Evolutionary conservation across 2,888 invertebrate species (phyloP).

Genomic region (Dorcus hopei): DNA sequence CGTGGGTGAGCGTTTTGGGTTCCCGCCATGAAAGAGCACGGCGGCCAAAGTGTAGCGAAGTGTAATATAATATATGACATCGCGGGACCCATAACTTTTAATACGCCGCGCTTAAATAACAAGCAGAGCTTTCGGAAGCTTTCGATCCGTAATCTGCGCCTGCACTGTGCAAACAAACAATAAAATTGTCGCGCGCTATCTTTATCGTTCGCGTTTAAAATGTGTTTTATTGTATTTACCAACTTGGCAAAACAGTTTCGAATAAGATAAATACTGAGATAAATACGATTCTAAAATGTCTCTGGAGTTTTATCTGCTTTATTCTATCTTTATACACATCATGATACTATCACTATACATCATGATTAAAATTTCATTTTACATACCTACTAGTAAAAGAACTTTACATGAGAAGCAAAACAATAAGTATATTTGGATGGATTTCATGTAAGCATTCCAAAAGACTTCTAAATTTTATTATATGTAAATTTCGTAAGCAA

Average conservation of each 20-base stretch:
- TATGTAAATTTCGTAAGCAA: no score
- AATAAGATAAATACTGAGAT: no score
- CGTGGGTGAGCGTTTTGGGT: constrained; percentile 5
- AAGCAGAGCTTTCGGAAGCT: background rate
- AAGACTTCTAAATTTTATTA: no score
- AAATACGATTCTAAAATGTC: no score
- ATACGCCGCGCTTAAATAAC: constrained; percentile 4
- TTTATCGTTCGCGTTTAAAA: background rate
- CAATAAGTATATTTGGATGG: no score
- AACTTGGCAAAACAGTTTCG: background rate
- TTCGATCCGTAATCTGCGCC: background rate
- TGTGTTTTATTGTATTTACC: background rate
- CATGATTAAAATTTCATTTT: no score
- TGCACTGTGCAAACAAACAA: background rate
- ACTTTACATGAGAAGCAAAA: no score
- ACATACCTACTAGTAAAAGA: no score
- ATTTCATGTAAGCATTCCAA: no score
- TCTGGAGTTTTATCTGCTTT: no score
- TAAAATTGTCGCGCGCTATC: background rate
- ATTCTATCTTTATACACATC: no score
- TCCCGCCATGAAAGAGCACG: background rate
- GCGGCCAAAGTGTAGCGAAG: background rate
- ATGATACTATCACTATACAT: no score
- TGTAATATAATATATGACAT: constrained; percentile 5
- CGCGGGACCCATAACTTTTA: constrained; percentile 10